Percentiles rank a stretch among this genome's conserved stretches.
Evolutionary conservation across 1,140 invertebrate genomes (phyloP).

Genomic region (Branchinecta lindahli): DNA sequence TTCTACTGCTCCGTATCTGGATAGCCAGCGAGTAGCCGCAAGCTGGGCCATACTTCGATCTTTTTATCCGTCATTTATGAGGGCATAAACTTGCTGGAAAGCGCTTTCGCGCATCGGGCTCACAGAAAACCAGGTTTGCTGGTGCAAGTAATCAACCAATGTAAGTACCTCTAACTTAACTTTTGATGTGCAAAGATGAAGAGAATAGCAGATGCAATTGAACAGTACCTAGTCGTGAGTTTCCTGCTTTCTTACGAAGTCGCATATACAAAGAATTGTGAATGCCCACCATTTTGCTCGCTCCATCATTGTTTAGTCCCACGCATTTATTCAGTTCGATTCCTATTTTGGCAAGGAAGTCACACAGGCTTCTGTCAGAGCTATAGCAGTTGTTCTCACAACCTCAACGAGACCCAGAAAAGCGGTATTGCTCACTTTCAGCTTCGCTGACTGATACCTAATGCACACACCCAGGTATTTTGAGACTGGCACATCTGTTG

Average conservation of each 20-base stretch:
- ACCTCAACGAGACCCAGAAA: background rate
- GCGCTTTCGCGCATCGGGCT: conserved; percentile 3
- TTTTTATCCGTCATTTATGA: background rate
- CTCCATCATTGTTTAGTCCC: conserved; percentile 3
- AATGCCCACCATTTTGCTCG: conserved; percentile 1
- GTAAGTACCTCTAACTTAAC: background rate
- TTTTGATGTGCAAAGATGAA: conserved; percentile 5
- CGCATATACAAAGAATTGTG: conserved; percentile 8
- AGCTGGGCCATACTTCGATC: conserved; percentile 3
- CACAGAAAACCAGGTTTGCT: background rate
- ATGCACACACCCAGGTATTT: too few species aligned
- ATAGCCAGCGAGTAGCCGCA: background rate
- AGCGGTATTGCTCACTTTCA: background rate
- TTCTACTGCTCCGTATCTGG: background rate
- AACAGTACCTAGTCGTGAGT: background rate
- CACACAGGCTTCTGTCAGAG: background rate
- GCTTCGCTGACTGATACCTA: conserved; percentile 8
- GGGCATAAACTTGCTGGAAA: conserved; percentile 1
- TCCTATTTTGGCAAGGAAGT: background rate
- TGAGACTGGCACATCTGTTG: too few species aligned
- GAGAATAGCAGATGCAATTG: background rate
- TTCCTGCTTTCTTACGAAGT: conserved; percentile 4
- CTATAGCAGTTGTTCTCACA: background rate
- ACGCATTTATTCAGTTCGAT: background rate
- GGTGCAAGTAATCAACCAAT: background rate